These are phyloP conservation scores for Alcis repandata DNA, from an alignment of 2,888 invertebrate species.

Conservation along the genomic window DNA sequence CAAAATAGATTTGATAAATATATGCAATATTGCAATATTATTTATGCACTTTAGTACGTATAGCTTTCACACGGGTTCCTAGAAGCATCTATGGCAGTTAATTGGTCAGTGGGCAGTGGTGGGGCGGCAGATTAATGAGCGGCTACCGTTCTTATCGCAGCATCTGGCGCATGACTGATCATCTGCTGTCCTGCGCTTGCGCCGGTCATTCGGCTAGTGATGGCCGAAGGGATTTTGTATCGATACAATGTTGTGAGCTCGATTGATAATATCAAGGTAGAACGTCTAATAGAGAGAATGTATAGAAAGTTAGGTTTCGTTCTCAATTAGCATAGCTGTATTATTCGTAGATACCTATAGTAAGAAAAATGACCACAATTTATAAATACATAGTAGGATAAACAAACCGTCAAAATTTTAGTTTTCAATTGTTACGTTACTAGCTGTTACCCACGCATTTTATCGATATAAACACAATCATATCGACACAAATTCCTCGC, in stretches of 20 bases:
- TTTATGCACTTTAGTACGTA: slow-evolving; percentile 42
- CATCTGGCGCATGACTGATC: slow-evolving; percentile 86
- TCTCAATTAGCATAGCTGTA: no score
- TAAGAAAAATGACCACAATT: no score
- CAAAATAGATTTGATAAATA: no score
- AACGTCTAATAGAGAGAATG: no score
- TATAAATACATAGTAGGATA: no score
- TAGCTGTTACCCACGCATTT: not conserved
- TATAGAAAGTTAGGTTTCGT: no score
- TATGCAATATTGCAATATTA: no score
- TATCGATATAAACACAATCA: slow-evolving; percentile 21
- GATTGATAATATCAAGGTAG: no score
- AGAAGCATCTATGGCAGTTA: slow-evolving; percentile 77
- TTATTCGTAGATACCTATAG: no score
- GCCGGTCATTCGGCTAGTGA: slow-evolving; percentile 72
- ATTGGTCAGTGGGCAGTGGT: slow-evolving; percentile 76
- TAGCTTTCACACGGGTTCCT: slow-evolving; percentile 67
- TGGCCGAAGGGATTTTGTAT: slow-evolving; percentile 41
- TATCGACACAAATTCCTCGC: slow-evolving; percentile 59
- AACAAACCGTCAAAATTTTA: no score
- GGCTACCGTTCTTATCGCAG: slow-evolving; percentile 84
- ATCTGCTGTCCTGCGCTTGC: slow-evolving; percentile 86
- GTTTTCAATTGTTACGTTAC: not conserved
- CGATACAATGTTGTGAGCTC: not conserved
- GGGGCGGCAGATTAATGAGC: slow-evolving; percentile 85